Evolutionary conservation across 2,797 vertebrate species (phyloP).

Genomic region (Balearica regulorum): DNA sequence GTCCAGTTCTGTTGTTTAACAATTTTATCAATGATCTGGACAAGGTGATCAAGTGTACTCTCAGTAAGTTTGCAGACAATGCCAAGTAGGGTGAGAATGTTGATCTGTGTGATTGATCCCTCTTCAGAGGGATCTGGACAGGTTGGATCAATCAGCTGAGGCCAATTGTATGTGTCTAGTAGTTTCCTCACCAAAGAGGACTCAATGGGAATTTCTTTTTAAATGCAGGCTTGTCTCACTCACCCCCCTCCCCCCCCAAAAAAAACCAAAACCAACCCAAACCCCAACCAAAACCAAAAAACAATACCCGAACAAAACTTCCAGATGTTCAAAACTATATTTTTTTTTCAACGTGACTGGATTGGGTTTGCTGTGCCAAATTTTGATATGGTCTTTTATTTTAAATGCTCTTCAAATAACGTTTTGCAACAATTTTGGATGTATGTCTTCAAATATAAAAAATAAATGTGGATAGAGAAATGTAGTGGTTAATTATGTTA

Average conservation of each 20-base stretch:
- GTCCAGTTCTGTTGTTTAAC: background rate
- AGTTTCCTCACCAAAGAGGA: background rate
- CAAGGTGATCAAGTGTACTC: background rate
- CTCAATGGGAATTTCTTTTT: background rate
- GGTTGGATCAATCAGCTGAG: accelerated
- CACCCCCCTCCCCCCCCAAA: background rate
- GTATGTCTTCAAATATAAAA: background rate
- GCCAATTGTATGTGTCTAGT: background rate
- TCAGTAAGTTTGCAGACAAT: background rate
- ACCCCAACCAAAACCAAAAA: background rate
- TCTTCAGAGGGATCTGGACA: background rate
- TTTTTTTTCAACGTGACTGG: background rate
- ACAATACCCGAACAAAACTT: background rate
- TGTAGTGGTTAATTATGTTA: background rate
- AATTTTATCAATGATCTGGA: background rate
- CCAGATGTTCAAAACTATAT: background rate
- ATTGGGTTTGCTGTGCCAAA: background rate
- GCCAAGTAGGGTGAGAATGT: background rate
- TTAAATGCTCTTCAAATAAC: background rate
- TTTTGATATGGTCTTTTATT: background rate
- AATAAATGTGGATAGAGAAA: background rate
- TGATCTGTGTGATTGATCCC: background rate
- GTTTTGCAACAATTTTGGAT: background rate
- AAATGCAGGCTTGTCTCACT: background rate
- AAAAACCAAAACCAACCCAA: background rate